Conservation (phyloP, 2,113 vertebrate species). For the Aplodontia rufa region DNA sequence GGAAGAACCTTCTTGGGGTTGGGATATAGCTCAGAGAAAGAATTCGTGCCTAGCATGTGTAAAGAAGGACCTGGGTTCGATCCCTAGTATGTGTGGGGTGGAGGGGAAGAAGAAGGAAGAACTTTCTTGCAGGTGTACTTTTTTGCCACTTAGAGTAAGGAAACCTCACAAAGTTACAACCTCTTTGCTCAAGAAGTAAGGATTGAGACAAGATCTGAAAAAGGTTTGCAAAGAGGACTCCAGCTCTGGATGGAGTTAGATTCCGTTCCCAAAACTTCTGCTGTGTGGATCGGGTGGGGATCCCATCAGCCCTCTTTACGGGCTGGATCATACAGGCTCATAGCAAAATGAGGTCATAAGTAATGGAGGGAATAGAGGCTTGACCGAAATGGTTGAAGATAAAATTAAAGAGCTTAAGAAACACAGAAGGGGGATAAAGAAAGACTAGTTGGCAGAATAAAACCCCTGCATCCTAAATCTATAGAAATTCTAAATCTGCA, state of each 20-base stretch:
- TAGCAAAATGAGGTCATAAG: not conserved
- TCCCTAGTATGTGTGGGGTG: too few relatives aligned
- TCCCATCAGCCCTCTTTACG: not conserved
- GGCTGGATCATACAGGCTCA: not conserved
- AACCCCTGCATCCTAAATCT: not conserved
- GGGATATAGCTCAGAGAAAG: too few relatives aligned
- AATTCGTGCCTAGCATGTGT: too few relatives aligned
- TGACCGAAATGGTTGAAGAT: not conserved
- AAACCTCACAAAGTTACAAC: not conserved
- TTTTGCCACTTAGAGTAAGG: not conserved
- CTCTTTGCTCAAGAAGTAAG: not conserved
- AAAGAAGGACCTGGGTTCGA: too few relatives aligned
- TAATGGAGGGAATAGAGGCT: not conserved
- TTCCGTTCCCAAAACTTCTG: not conserved
- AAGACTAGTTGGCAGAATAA: not conserved
- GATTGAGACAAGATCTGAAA: not conserved
- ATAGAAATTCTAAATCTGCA: not conserved
- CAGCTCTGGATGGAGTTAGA: not conserved
- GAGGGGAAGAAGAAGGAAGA: too few relatives aligned
- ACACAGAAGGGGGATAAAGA: not conserved
- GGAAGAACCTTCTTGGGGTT: not conserved
- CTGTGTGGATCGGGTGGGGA: not conserved
- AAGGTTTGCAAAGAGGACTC: not conserved
- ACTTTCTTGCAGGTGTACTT: not conserved
- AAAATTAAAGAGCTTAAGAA: not conserved